A percentile compares a stretch with the other conserved stretches of the same genome.
These are phyloP conservation scores for Hyalella azteca DNA, from an alignment of 2,888 invertebrate genomes.

Conservation along the genomic window DNA sequence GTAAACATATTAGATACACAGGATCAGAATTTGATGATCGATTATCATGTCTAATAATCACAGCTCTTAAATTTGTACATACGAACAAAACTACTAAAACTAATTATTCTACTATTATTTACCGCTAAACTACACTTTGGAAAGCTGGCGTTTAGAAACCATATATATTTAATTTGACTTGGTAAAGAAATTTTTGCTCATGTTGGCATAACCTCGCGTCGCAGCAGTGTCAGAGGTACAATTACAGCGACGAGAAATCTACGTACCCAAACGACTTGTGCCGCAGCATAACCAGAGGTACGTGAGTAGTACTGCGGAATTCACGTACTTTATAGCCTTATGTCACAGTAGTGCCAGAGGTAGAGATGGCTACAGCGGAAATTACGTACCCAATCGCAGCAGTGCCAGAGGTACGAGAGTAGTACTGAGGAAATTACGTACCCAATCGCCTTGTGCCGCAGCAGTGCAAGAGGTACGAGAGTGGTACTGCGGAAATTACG, in stretches of 20 bases:
- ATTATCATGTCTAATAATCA: not conserved
- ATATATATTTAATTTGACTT: no score
- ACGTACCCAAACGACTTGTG: not conserved
- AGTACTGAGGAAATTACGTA: not conserved
- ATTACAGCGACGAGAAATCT: not conserved
- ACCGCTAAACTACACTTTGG: no score
- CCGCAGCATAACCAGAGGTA: not conserved
- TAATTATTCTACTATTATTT: no score
- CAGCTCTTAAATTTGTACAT: no score
- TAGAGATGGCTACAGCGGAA: not conserved
- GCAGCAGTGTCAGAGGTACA: not conserved
- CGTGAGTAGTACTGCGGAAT: not conserved
- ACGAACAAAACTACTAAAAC: no score
- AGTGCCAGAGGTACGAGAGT: not conserved
- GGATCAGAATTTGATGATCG: not conserved
- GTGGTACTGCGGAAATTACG: not conserved
- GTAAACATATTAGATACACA: not conserved
- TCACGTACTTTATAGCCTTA: not conserved
- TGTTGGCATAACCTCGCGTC: not conserved
- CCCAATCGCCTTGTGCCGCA: not conserved
- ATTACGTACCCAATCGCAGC: conserved; percentile 7
- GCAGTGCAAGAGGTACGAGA: not conserved
- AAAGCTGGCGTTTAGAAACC: no score
- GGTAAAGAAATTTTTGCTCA: no score
- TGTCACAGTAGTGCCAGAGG: not conserved